phyloP scores from a whole-genome alignment of 2,797 vertebrate species.

The Sebastes melanostomus region DNA sequence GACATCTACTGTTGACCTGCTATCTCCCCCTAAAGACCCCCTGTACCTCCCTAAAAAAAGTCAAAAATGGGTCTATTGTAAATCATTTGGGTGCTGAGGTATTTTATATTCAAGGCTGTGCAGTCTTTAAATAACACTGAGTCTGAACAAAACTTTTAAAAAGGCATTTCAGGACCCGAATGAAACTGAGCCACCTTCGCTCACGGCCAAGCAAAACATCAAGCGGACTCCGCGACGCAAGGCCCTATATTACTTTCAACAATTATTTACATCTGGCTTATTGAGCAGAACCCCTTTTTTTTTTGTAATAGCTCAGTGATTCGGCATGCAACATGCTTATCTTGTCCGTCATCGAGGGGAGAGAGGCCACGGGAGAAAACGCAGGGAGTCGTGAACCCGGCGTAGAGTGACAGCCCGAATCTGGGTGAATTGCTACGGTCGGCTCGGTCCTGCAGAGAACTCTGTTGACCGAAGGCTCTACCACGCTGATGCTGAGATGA shows the following conservation, averaged over 20 bases:
- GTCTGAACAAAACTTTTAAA: conserved; percentile 67
- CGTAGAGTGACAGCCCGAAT: conserved; percentile 58
- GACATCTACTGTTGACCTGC: too few species aligned
- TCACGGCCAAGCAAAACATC: conserved; percentile 75
- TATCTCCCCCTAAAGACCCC: neutral
- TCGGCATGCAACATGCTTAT: conserved; percentile 69
- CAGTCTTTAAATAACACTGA: conserved; percentile 65
- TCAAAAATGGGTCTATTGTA: too few species aligned
- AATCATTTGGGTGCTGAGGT: conserved; percentile 39
- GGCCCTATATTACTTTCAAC: conserved; percentile 70
- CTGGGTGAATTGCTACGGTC: conserved; percentile 29
- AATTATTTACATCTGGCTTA: conserved; percentile 79
- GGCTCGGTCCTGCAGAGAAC: conserved; percentile 38
- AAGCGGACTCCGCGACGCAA: conserved; percentile 36
- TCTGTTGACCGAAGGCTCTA: conserved; percentile 50
- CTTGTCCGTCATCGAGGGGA: conserved; percentile 62
- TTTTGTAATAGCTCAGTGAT: conserved; percentile 54
- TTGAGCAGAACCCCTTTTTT: conserved; percentile 64
- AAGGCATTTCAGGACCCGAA: conserved; percentile 64
- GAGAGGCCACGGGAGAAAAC: conserved; percentile 60
- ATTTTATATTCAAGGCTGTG: conserved; percentile 26
- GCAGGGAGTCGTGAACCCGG: conserved; percentile 55
- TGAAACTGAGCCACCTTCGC: conserved; percentile 57
- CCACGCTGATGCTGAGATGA: conserved; percentile 49
- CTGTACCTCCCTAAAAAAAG: too few species aligned